A percentile compares a stretch with the other conserved stretches of the same genome.
Conservation (phyloP, 2,888 invertebrate species). For the Dexiosoma caninum region DNA sequence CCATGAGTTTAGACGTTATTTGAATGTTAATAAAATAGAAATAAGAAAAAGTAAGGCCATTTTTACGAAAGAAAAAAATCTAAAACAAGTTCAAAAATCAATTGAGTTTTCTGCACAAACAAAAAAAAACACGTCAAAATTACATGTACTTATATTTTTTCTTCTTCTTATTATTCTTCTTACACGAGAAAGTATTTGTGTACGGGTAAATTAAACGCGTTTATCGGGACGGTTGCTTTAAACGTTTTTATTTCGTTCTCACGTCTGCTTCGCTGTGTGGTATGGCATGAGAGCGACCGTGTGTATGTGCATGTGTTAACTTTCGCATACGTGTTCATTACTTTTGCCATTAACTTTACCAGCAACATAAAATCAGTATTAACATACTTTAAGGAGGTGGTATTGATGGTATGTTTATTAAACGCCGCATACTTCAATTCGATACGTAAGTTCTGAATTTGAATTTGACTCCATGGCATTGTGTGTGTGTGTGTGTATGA, state of each 20-base stretch:
- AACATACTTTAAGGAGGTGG: constrained; percentile 47
- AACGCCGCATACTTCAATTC: constrained; percentile 26
- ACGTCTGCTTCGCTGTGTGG: background rate
- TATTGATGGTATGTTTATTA: constrained; percentile 35
- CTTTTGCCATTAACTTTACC: constrained; percentile 40
- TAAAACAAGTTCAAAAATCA: constrained; percentile 44
- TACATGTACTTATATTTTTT: constrained; percentile 28
- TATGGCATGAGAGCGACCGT: background rate
- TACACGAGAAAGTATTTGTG: constrained; percentile 5
- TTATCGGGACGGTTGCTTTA: constrained; percentile 10
- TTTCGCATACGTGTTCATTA: constrained; percentile 44
- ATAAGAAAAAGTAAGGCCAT: background rate
- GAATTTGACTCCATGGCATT: background rate
- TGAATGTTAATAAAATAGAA: constrained; percentile 17
- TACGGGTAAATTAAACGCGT: constrained; percentile 24
- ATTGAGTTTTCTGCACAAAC: constrained; percentile 46
- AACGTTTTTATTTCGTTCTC: constrained; percentile 33
- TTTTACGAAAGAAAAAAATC: constrained; percentile 23
- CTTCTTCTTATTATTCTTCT: background rate
- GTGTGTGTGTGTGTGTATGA: background rate
- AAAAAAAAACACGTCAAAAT: constrained; percentile 15
- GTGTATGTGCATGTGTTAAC: background rate
- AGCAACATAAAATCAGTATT: constrained; percentile 31
- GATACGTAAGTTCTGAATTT: constrained; percentile 21
- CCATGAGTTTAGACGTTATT: constrained; percentile 56